Evolutionary conservation across 2,113 vertebrate genomes (phyloP), one percentile per base, ranked within the genome.

Genomic region (Barnardius zonarius): DNA sequence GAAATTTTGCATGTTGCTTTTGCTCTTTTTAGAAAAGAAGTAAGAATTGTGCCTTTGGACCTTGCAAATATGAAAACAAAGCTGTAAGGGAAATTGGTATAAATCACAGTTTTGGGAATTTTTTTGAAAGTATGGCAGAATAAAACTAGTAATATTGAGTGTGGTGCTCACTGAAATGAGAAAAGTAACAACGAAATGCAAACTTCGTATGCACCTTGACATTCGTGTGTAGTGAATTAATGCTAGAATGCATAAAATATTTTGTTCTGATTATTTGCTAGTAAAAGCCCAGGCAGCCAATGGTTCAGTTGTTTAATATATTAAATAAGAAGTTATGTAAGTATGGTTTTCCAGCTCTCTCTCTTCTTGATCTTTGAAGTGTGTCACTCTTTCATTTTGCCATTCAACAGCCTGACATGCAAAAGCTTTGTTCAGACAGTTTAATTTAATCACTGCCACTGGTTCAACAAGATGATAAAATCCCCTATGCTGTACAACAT

Each of bases 371-470:
- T 99, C 98, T 98, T 98, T 98, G 97, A 98, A 98, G 98, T 98
- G 95, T 98, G 98, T 97, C 98, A 98, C 95, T 98, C 98, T 98
- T 98, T 99, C 98, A 98, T 98, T 99, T 99, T 98, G 98, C 98
- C 98, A 98, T 98, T 98, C 98, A 98, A 97, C 98, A 97, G 98
- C 97, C 97, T 98, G 98, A 98, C 98, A 98, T 98, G 98, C 97
- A 98, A 99, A 99, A 99, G 99, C 99, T 99, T 99, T 99, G 99
- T 99, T 99, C 99, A 98, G 98, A 98, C 98, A 98, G 98, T 99
- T 99, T 99, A 99, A 99, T 99, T 99, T 99, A 99, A 99, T 98
- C 98, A 99, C 98, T 98, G 98, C 98, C 98, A 98, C 98, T 99
- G 98, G 98, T 98, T 98, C 98, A 98, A 99, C 99, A 98, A 98